Evolutionary conservation across 2,888 invertebrate species (phyloP).

Genomic region (Stenodera caucasica): DNA sequence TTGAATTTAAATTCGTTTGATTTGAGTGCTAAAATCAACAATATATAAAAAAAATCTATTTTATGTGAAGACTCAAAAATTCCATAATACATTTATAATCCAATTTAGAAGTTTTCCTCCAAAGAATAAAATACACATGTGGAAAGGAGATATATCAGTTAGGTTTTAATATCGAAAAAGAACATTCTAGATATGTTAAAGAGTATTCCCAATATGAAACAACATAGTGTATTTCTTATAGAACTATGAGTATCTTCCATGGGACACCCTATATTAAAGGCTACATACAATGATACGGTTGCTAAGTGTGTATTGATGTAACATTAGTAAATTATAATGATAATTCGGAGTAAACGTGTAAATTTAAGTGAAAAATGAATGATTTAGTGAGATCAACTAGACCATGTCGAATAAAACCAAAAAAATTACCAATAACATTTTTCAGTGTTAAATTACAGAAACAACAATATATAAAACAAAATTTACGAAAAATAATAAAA

Average conservation of each 20-base stretch:
- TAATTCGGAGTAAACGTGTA: neutral
- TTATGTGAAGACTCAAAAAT: no score
- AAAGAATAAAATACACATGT: neutral
- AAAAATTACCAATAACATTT: slow-evolving; percentile 14
- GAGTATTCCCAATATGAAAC: no score
- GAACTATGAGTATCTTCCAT: neutral
- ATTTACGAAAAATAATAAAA: slow-evolving; percentile 19
- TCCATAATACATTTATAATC: no score
- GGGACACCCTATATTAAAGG: neutral
- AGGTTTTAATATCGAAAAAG: neutral
- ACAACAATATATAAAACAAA: slow-evolving; percentile 16
- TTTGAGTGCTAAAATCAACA: neutral
- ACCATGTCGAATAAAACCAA: slow-evolving; percentile 17
- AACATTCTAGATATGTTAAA: neutral
- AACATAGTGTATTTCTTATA: no score
- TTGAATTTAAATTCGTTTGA: neutral
- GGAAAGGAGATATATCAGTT: neutral
- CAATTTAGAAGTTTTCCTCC: neutral
- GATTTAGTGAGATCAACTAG: neutral
- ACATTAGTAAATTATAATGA: neutral
- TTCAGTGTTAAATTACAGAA: slow-evolving; percentile 14
- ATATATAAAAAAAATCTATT: no score
- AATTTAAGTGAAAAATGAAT: slow-evolving; percentile 1
- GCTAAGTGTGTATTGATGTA: slow-evolving; percentile 28
- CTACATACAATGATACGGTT: slow-evolving; percentile 7